Conservation (phyloP, 1,140 invertebrate species). For the Nasonia vitripennis region DNA sequence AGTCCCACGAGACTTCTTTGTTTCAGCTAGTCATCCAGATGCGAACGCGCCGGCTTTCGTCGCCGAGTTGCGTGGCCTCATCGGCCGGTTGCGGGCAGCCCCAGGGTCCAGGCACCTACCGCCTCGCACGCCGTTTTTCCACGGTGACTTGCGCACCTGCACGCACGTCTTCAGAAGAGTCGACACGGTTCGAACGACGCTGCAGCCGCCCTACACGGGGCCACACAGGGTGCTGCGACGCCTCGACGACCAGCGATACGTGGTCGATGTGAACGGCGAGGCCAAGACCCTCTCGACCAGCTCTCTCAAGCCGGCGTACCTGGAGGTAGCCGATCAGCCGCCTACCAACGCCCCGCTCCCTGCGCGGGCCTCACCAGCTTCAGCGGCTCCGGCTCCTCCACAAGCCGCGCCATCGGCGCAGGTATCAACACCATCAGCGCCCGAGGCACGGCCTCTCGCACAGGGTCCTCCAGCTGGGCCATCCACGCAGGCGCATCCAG, state of each 20-base stretch:
- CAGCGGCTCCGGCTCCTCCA: too few species aligned
- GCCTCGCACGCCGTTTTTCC: not conserved
- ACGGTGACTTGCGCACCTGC: not conserved
- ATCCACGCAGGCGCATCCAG: too few species aligned
- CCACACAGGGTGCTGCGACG: not conserved
- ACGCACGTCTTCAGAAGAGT: not conserved
- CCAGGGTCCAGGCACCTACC: not conserved
- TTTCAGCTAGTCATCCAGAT: slow-evolving; percentile 55
- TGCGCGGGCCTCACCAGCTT: too few species aligned
- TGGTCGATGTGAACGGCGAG: not conserved
- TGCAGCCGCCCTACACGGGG: not conserved
- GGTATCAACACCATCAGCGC: too few species aligned
- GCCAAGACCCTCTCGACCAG: not conserved
- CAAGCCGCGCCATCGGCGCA: too few species aligned
- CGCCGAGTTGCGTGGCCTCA: not conserved
- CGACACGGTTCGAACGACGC: not conserved
- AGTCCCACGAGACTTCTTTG: too few species aligned
- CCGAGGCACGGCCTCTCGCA: too few species aligned
- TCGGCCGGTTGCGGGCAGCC: not conserved
- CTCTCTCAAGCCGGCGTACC: not conserved
- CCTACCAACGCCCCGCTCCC: too few species aligned
- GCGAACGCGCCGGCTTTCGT: slow-evolving; percentile 53
- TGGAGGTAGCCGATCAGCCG: not conserved
- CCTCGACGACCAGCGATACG: not conserved
- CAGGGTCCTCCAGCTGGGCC: too few species aligned